Evolutionary conservation across 2,113 vertebrate species (phyloP).

Genomic region (Hippocampus guttulatus): DNA sequence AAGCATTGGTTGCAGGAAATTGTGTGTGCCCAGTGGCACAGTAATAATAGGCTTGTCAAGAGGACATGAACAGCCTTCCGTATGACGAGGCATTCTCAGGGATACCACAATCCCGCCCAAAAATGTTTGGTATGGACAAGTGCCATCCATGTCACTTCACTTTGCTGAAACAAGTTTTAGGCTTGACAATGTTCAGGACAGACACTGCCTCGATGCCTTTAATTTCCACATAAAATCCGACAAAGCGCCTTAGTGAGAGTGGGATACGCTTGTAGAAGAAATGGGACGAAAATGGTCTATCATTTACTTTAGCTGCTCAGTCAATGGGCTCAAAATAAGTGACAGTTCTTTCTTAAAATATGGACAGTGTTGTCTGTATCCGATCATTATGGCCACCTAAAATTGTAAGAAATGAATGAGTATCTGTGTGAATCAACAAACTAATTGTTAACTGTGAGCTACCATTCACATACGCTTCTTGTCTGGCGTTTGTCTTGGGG

Average conservation of each 20-base stretch:
- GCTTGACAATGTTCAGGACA: background rate
- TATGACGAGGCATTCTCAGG: slow-evolving; percentile 27
- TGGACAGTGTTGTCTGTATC: background rate
- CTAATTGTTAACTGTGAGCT: background rate
- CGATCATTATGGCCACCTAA: background rate
- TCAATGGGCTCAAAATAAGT: slow-evolving; percentile 18
- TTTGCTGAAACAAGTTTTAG: background rate
- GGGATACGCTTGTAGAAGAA: background rate
- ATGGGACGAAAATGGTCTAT: background rate
- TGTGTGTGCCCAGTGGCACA: slow-evolving; percentile 21
- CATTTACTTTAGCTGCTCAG: slow-evolving; percentile 8
- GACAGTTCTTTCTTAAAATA: slow-evolving; percentile 3
- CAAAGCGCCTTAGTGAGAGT: background rate
- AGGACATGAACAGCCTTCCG: slow-evolving; percentile 27
- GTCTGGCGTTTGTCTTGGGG: background rate
- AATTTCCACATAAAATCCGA: background rate
- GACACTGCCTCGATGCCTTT: background rate
- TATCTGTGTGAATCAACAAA: background rate
- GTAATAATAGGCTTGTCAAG: slow-evolving; percentile 44
- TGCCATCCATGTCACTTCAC: background rate
- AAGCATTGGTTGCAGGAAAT: slow-evolving; percentile 41
- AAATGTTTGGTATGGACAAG: background rate
- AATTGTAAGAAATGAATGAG: background rate
- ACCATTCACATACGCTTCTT: background rate
- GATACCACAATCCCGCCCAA: background rate